Conservation (phyloP, 2,797 vertebrate species). For the Dryobates pubescens region DNA sequence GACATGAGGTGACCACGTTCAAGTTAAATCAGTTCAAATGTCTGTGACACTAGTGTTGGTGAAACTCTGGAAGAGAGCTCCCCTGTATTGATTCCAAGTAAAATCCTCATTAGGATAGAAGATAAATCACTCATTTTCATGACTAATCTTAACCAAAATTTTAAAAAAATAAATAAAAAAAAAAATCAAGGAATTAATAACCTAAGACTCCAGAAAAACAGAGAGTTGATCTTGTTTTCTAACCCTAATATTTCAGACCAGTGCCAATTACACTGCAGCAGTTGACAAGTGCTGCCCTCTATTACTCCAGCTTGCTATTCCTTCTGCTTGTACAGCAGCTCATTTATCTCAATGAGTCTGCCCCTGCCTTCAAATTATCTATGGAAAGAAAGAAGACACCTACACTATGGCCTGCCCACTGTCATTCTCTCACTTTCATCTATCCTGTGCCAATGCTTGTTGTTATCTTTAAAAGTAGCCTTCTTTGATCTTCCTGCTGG, state of each 20-base stretch:
- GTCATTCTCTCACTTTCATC: not conserved
- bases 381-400: not conserved
- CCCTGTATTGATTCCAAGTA: not conserved
- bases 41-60: not conserved
- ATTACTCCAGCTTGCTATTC: not conserved
- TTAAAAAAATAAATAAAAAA: not conserved
- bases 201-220: not conserved
- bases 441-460: not conserved
- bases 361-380: constrained; percentile 9
- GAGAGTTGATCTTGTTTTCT: not conserved
- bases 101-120: not conserved
- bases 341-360: constrained; percentile 4
- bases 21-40: not conserved
- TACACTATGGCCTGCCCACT: not conserved
- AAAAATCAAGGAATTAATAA: not conserved
- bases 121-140: not conserved
- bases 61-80: not conserved
- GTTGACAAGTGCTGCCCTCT: not conserved
- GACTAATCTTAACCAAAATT: not conserved
- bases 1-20: not conserved
- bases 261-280: not conserved
- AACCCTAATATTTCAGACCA: not conserved
- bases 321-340: not conserved
- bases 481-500: constrained; percentile 4
- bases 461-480: constrained; percentile 33